A percentile compares a stretch with the other conserved stretches of the same genome.
Conservation (phyloP, 2,113 vertebrate genomes). For the Marcusenius ussheri region DNA sequence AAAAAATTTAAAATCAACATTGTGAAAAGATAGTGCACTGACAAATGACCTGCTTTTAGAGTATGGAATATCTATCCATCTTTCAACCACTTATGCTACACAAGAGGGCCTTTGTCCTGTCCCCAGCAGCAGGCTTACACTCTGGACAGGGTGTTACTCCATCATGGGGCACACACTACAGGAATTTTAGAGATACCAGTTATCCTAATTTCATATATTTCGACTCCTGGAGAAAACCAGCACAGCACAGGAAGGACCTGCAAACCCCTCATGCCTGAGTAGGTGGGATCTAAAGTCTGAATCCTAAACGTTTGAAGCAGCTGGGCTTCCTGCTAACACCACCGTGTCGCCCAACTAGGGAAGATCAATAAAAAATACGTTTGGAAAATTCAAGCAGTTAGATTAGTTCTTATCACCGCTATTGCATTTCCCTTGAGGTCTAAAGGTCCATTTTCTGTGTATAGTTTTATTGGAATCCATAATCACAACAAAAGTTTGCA, state of each 20-base stretch:
- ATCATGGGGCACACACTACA: neutral
- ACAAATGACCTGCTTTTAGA: neutral
- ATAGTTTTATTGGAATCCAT: neutral
- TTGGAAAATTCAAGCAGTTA: neutral
- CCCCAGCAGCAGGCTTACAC: neutral
- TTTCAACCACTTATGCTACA: neutral
- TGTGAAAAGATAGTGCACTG: neutral
- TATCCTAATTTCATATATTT: neutral
- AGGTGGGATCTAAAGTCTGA: neutral
- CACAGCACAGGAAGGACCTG: neutral
- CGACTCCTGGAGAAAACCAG: neutral
- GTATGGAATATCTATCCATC: neutral
- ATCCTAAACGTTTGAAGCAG: neutral
- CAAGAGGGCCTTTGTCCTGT: neutral
- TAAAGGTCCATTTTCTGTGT: neutral
- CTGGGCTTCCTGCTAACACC: neutral
- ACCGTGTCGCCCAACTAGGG: neutral
- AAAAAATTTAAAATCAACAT: neutral
- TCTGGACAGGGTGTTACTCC: neutral
- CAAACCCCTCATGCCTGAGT: neutral
- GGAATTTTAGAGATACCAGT: neutral
- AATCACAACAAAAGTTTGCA: neutral
- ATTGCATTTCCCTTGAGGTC: neutral
- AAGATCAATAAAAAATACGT: neutral
- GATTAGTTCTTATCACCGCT: neutral